Conservation (phyloP, 2,797 vertebrate genomes). For the Remorina albescens region DNA sequence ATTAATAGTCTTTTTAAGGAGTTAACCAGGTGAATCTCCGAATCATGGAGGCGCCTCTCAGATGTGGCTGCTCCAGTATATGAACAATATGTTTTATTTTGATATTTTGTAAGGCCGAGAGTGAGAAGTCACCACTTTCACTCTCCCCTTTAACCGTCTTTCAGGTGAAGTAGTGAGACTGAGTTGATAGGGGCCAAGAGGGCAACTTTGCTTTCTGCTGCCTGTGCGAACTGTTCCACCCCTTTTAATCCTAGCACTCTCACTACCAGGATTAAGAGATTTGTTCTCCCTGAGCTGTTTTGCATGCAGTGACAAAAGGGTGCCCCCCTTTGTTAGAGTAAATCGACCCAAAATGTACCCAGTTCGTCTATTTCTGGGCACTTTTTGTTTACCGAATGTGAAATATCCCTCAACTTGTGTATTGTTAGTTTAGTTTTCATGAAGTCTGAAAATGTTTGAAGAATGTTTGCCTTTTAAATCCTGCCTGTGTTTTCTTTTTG, state of each 20-base stretch:
- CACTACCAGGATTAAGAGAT: constrained; percentile 85
- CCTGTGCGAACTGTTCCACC: constrained; percentile 75
- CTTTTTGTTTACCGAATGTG: constrained; percentile 69
- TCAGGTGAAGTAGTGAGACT: constrained; percentile 45
- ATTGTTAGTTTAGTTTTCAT: constrained; percentile 48
- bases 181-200: constrained; percentile 66
- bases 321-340: constrained; percentile 31
- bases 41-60: constrained; percentile 14
- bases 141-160: constrained; percentile 26
- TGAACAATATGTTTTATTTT: constrained; percentile 34
- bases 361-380: constrained; percentile 66
- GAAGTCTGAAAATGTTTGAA: constrained; percentile 38
- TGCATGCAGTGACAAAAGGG: constrained; percentile 77
- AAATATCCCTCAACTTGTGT: constrained; percentile 38
- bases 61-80: not conserved
- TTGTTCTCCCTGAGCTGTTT: constrained; percentile 79
- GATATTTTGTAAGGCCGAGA: constrained; percentile 25
- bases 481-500: constrained; percentile 22
- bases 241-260: constrained; percentile 81
- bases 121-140: not conserved
- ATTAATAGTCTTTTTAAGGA: constrained; percentile 61
- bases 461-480: constrained; percentile 47
- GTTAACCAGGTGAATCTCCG: constrained; percentile 48
- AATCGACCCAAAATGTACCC: constrained; percentile 69
- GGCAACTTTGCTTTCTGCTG: constrained; percentile 79